These are phyloP conservation scores for Glaucidium brasilianum DNA, from an alignment of 2,113 vertebrate genomes.

Conservation along the genomic window DNA sequence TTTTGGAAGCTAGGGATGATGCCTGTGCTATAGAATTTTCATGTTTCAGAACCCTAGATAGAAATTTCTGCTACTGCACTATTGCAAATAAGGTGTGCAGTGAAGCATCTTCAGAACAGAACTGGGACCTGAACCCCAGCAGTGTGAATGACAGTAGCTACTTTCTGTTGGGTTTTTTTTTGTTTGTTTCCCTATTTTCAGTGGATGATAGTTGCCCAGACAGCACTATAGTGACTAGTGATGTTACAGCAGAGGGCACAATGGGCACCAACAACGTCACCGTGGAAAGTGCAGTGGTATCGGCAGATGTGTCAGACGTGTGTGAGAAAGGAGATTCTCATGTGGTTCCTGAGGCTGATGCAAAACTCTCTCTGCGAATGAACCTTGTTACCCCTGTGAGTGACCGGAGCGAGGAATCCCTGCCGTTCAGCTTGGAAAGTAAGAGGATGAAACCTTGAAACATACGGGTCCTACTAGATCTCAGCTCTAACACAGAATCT, in stretches of 20 bases:
- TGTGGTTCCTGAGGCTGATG: constrained; percentile 61
- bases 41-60: constrained; percentile 21
- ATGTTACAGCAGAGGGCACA: constrained; percentile 77
- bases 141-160: neutral
- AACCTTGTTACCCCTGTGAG: constrained; percentile 87
- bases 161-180: neutral
- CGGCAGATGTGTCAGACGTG: constrained; percentile 74
- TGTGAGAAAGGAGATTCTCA: constrained; percentile 59
- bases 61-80: neutral
- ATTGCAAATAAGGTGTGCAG: neutral
- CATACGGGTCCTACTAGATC: neutral
- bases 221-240: constrained; percentile 72
- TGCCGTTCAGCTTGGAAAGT: constrained; percentile 93
- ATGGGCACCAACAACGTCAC: constrained; percentile 70
- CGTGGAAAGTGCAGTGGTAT: constrained; percentile 76
- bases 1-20: neutral
- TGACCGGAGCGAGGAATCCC: constrained; percentile 82
- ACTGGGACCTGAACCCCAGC: neutral
- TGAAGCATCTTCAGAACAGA: neutral
- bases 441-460: constrained; percentile 52
- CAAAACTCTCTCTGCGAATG: constrained; percentile 89
- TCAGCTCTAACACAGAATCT: neutral
- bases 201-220: constrained; percentile 81
- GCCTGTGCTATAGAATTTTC: neutral
- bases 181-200: constrained; percentile 61